Percentiles rank a stretch among this genome's conserved stretches.
Evolutionary conservation across 2,113 vertebrate species (phyloP).

Genomic region (Hippocampus mohnikei): DNA sequence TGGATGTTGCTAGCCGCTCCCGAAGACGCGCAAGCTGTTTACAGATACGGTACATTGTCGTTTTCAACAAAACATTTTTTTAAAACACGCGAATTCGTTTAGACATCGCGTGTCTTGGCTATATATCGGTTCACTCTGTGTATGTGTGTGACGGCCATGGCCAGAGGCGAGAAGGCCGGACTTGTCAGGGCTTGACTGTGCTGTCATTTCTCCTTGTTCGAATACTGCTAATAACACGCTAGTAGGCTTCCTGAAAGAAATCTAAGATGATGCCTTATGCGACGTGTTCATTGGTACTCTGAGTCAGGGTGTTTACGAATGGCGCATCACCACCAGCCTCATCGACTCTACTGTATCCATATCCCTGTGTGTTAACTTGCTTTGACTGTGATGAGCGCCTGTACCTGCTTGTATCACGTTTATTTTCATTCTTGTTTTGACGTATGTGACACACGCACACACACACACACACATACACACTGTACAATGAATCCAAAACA

Average conservation of each 20-base stretch:
- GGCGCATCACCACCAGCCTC: too few species aligned
- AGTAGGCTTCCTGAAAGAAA: too few species aligned
- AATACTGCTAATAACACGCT: not conserved
- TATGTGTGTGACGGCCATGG: constrained; percentile 22
- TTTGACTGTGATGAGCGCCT: too few species aligned
- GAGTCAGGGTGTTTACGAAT: constrained; percentile 17
- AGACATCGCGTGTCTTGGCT: not conserved
- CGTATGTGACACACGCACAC: constrained; percentile 6
- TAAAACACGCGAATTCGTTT: not conserved
- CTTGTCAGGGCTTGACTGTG: constrained; percentile 30
- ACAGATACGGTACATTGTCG: not conserved
- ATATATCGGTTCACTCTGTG: not conserved
- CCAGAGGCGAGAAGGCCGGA: constrained; percentile 33
- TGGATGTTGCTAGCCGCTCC: constrained; percentile 62
- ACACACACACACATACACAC: not conserved
- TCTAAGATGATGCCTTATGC: too few species aligned
- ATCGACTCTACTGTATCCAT: too few species aligned
- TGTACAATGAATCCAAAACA: constrained; percentile 23
- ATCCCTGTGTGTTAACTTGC: too few species aligned
- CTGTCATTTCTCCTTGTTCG: constrained; percentile 17
- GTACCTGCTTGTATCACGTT: not conserved
- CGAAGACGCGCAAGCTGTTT: constrained; percentile 14
- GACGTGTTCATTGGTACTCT: constrained; percentile 35
- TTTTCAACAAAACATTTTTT: not conserved
- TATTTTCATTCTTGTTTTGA: constrained; percentile 26